Base-by-base conservation (phyloP, 2,888 invertebrate genomes). In the Patella ulyssiponensis region DNA sequence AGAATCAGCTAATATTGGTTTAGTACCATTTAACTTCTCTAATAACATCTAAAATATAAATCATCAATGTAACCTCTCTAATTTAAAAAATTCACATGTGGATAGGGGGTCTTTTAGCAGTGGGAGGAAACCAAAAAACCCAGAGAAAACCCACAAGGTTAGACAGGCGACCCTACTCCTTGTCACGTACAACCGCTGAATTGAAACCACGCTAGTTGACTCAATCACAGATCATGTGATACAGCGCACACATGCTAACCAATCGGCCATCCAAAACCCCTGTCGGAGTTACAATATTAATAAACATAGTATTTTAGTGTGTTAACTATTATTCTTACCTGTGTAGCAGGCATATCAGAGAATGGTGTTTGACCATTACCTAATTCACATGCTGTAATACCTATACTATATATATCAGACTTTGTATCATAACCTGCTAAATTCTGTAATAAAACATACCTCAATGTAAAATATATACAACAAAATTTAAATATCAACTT, bases 351-450 rank as follows among this genome's bases (percentile, higher is more conserved):
- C 88, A 96, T 95, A 85, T 96, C 96, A 0, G 94, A 94, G 92
- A 96, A 98, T 0, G 97, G 97, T 83, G 96, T 96, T 54, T 95
- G 94, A 0, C 98, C 97, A 92, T 98, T 98, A 69, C 95, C 96
- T 79, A 97, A 92, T 92, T 97, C 97, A 91, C 97, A 97, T 72
- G 95, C 94, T 5, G 96, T 94, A 82, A 98, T 96, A 33, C 98
- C 98, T 69, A 97, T 89, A 79, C 97, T 97, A 91, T 98, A 98
- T 17, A 97, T 95, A 92, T 98, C 98, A 0, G 97, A 96, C 85
- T 96, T 96, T 89, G 95, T 95, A 88, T 96, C 95, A 91, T 97
- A 98, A 3, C 98, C 98, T 88, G 94, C 93, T 58, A 97, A 92
- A 92, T 96, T 96, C 94, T 95, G 91, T 20, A 80, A 83, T 44